A percentile compares a stretch with the other conserved stretches of the same genome.
These are phyloP conservation scores for Protomyctophum bolini DNA, from an alignment of 2,113 vertebrate species.

Conservation along the genomic window DNA sequence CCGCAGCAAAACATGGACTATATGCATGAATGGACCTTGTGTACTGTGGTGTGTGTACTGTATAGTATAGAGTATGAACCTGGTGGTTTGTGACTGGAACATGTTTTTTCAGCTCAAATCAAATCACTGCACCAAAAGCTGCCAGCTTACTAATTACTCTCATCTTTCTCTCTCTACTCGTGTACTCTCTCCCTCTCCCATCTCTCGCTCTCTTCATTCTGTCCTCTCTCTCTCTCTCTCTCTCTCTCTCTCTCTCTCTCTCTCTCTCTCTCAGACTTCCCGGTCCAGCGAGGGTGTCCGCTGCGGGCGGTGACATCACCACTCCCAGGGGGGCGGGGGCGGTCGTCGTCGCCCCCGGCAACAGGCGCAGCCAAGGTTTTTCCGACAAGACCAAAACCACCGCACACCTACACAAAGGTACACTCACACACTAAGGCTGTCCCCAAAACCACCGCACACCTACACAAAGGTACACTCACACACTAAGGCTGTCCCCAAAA, in stretches of 20 bases:
- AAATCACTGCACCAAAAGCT: neutral
- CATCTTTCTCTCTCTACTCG: neutral
- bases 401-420: conserved; percentile 88
- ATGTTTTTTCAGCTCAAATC: neutral
- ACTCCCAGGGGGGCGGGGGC: conserved; percentile 79
- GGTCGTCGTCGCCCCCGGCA: conserved; percentile 84
- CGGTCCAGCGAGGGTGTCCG: conserved; percentile 86
- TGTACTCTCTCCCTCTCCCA: neutral
- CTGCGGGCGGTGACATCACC: conserved; percentile 89
- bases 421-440: too few relatives aligned
- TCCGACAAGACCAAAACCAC: conserved; percentile 91
- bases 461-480: too few relatives aligned
- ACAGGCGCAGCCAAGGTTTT: conserved; percentile 95
- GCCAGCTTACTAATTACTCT: neutral
- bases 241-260: neutral
- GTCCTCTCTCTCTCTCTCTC: neutral
- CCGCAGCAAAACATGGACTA: too few relatives aligned
- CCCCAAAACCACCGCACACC: too few relatives aligned
- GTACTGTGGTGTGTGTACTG: neutral
- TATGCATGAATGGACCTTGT: neutral
- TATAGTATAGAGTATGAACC: neutral
- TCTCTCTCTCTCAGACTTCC: conserved; percentile 85
- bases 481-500: too few relatives aligned
- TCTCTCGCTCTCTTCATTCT: neutral
- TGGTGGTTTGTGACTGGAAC: neutral